Conservation (phyloP, 2,113 vertebrate species). For the Tylochromis polylepis region DNA sequence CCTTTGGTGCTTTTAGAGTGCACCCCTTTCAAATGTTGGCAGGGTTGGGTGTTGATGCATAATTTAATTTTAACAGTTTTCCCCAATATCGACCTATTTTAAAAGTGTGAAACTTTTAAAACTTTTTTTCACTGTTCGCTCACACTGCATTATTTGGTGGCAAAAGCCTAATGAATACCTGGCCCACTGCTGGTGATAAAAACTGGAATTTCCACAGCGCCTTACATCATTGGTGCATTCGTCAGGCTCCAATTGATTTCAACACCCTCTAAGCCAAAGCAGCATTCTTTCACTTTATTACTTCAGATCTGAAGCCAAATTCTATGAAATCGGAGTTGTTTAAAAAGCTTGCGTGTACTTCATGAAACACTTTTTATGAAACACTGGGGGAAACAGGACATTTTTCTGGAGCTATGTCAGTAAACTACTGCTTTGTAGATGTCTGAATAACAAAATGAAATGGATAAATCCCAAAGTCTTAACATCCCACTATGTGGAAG, state of each 20-base stretch:
- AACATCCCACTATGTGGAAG: not conserved
- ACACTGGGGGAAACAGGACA: not conserved
- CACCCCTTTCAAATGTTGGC: not conserved
- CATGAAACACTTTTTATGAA: not conserved
- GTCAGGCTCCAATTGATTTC: not conserved
- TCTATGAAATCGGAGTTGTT: not conserved
- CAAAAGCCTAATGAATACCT: not conserved
- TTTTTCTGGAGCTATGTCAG: not conserved
- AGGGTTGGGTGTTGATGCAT: not conserved
- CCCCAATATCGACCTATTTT: not conserved
- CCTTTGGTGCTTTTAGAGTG: not conserved
- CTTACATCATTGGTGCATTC: constrained; percentile 3
- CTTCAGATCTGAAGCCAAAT: constrained; percentile 11
- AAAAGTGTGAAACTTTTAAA: not conserved
- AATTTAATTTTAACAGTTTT: not conserved
- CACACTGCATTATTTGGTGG: not conserved
- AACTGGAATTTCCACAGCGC: not conserved
- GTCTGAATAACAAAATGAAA: not conserved
- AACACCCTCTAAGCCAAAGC: not conserved
- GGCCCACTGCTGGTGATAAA: not conserved
- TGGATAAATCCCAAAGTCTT: not conserved
- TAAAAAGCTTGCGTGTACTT: not conserved
- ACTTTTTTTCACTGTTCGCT: not conserved
- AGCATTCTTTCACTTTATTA: constrained; percentile 20
- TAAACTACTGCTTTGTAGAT: not conserved